phyloP scores from a whole-genome alignment of 2,113 vertebrate genomes.

The Amazona vittata region DNA sequence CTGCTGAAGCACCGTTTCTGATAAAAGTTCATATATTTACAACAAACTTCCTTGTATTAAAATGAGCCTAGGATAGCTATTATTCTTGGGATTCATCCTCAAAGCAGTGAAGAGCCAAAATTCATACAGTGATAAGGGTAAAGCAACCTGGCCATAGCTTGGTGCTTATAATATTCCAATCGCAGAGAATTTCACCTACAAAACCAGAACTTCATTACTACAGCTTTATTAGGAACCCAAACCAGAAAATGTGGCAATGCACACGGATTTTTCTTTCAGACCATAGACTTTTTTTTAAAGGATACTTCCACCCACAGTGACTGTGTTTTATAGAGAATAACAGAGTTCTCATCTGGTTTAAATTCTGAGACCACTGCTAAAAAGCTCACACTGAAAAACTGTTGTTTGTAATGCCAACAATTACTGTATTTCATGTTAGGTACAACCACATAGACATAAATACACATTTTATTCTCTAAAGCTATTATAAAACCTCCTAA shows the following conservation, averaged over 20 bases:
- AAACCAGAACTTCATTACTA: neutral
- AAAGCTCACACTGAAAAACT: neutral
- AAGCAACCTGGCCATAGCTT: neutral
- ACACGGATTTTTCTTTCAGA: neutral
- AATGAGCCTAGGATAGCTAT: neutral
- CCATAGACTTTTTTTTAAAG: neutral
- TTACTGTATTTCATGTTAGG: neutral
- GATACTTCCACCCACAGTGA: neutral
- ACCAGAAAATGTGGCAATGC: neutral
- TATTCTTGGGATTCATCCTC: neutral
- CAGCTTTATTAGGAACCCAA: slow-evolving; percentile 1
- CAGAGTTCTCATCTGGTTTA: neutral
- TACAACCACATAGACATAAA: neutral
- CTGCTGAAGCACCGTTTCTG: neutral
- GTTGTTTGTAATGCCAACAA: neutral
- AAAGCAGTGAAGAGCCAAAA: neutral
- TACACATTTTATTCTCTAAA: neutral
- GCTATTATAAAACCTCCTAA: neutral
- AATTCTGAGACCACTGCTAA: neutral
- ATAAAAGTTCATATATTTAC: neutral
- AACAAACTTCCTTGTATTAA: neutral
- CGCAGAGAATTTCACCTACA: neutral
- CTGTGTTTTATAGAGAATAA: neutral
- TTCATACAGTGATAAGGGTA: neutral
- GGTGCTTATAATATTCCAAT: neutral